phyloP scores from a whole-genome alignment of 2,113 vertebrate genomes.

The Oncorhynchus masou region DNA sequence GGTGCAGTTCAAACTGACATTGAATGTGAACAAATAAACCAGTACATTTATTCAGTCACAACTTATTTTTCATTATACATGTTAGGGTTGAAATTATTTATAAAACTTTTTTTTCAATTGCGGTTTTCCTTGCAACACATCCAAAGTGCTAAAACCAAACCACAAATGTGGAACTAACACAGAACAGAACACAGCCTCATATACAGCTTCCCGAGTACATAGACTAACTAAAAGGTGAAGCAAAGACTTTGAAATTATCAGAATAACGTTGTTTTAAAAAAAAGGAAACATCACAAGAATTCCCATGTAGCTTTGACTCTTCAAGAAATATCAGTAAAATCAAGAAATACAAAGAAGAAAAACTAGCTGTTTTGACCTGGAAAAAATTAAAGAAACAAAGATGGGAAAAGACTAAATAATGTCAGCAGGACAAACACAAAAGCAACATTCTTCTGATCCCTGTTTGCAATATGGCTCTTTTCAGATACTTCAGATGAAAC shows the following conservation, averaged over 20 bases:
- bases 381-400: constrained; percentile 14
- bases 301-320: constrained; percentile 31
- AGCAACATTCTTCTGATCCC: constrained; percentile 4
- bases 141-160: constrained; percentile 65
- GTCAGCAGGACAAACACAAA: constrained; percentile 38
- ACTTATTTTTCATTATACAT: background rate
- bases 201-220: constrained; percentile 60
- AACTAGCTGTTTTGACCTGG: background rate
- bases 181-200: constrained; percentile 63
- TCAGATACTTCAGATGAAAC: constrained; percentile 3
- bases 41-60: background rate
- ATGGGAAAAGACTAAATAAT: constrained; percentile 38
- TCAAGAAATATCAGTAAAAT: constrained; percentile 23
- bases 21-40: background rate
- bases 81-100: constrained; percentile 62
- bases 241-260: constrained; percentile 38
- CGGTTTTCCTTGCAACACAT: constrained; percentile 53
- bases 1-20: constrained; percentile 30
- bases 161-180: constrained; percentile 66
- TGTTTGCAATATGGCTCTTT: constrained; percentile 39
- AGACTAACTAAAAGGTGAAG: constrained; percentile 44
- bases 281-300: constrained; percentile 41
- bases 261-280: constrained; percentile 14
- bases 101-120: constrained; percentile 72
- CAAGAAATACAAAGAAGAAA: constrained; percentile 23